These are phyloP conservation scores for Scophthalmus maximus DNA, from an alignment of 2,113 vertebrate species.

Conservation along the genomic window DNA sequence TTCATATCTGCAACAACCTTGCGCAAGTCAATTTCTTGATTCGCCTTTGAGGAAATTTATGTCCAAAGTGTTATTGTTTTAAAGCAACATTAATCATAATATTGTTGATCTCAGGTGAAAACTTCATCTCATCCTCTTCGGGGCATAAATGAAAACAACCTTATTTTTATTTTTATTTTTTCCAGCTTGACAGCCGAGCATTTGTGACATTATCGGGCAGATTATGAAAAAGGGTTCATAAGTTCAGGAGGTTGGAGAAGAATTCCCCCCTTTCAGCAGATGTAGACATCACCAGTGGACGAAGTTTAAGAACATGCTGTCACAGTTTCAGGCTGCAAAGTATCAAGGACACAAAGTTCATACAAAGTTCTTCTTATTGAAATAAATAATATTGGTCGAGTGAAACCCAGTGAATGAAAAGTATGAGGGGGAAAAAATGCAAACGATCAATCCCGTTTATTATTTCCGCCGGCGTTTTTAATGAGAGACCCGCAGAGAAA, in stretches of 20 bases:
- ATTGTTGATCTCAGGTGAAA: background rate
- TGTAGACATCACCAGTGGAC: conserved; percentile 26
- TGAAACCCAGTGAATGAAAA: background rate
- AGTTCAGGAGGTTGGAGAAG: conserved; percentile 45
- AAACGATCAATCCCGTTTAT: background rate
- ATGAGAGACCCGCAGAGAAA: too few relatives aligned
- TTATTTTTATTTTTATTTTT: background rate
- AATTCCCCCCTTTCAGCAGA: conserved; percentile 36
- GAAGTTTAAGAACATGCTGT: conserved; percentile 1
- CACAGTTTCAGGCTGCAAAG: background rate
- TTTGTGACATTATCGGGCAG: conserved; percentile 39
- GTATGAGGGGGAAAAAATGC: too few relatives aligned
- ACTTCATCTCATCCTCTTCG: too few relatives aligned
- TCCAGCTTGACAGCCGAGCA: conserved; percentile 13
- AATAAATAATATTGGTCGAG: background rate
- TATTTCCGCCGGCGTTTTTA: too few relatives aligned
- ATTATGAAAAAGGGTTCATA: conserved; percentile 54
- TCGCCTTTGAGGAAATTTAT: background rate
- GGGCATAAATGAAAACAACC: background rate
- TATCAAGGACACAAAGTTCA: conserved; percentile 50
- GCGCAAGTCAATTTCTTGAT: background rate
- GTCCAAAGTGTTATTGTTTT: too few relatives aligned
- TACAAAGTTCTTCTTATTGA: conserved; percentile 39
- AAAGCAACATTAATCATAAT: too few relatives aligned
- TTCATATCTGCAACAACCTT: too few relatives aligned